Base-by-base conservation (phyloP, 2,888 invertebrate genomes). In the Schizaphis graminum region DNA sequence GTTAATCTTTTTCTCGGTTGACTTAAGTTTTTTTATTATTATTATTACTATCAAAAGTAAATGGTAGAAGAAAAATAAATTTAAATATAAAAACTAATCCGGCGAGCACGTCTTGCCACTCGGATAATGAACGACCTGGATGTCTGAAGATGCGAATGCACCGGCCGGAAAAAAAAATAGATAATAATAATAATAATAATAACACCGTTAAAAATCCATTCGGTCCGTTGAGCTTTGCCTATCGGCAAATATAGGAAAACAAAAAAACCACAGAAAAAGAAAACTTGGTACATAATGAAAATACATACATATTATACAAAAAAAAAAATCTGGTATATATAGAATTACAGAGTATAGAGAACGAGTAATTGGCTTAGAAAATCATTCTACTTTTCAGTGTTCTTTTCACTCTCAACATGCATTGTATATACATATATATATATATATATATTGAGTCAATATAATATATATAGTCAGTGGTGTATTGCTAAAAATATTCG, bases 171-270 rank as follows among this genome's bases (percentile, higher is more conserved):
- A 88, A 91, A 91, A 67, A 47, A 53, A 67, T 49, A 88, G 61
- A 88, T 88, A 92, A 92, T 88, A 91, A 91, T 85, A 91, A 91
- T 85, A 92, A 92, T 88, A 91, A 91, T 85, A 92, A 87, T 92
- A 88, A 88, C 53, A 87, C 87, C 67, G 87, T 49, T 53, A 67
- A 88, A 92, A 88, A 88, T 53, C 41, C 49, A 92, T 92, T 92
- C 92, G 67, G 49, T 88, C 41, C 49, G 67, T 87, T 49, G 67
- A 92, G 53, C 92, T 92, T 92, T 92, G 87, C 88, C 28, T 88
- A 92, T 67, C 28, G n/a, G n/a, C 28, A 24, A 57, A 44, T 53
- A 77, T 77, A 92, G 49, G 61, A 88, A 49, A 88, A 92, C 41
- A 49, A 49, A 49, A 49, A 24, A 57, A 86, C 91, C 92, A 16